phyloP scores from a whole-genome alignment of 2,113 vertebrate species.

The Delphinapterus leucas region DNA sequence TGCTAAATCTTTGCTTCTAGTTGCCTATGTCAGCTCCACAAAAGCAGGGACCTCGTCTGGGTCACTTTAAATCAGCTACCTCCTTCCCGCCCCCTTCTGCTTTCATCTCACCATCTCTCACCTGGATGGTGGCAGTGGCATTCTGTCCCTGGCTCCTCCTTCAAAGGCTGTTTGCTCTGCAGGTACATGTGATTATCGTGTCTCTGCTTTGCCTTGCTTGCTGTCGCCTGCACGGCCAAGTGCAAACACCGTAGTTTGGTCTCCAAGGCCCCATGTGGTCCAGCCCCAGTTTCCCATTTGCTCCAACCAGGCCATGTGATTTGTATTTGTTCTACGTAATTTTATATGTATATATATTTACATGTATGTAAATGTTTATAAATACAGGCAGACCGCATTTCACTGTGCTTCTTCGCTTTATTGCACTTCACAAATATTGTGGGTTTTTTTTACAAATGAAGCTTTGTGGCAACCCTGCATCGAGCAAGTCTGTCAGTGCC shows the following conservation, averaged over 20 bases:
- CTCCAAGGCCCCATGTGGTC: neutral
- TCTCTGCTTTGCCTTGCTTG: neutral
- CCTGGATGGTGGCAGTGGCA: neutral
- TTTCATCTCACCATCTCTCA: neutral
- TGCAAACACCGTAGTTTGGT: neutral
- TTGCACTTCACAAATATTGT: neutral
- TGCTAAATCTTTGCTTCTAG: neutral
- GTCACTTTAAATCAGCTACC: neutral
- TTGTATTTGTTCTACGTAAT: neutral
- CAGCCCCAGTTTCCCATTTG: neutral
- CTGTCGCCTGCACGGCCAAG: rapidly evolving
- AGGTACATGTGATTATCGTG: neutral
- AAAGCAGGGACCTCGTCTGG: neutral
- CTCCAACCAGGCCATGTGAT: neutral
- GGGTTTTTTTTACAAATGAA: neutral
- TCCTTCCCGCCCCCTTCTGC: too few species aligned
- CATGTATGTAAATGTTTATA: too few species aligned
- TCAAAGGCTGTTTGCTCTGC: neutral
- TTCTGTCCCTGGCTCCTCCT: neutral
- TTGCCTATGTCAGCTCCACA: neutral
- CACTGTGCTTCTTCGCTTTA: neutral
- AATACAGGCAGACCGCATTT: neutral
- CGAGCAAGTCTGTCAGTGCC: neutral
- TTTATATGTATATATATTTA: neutral
- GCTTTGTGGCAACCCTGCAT: neutral